Percentiles rank a stretch among this genome's conserved stretches.
phyloP scores from a whole-genome alignment of 2,888 invertebrate genomes.

The Rosalia funebris region DNA sequence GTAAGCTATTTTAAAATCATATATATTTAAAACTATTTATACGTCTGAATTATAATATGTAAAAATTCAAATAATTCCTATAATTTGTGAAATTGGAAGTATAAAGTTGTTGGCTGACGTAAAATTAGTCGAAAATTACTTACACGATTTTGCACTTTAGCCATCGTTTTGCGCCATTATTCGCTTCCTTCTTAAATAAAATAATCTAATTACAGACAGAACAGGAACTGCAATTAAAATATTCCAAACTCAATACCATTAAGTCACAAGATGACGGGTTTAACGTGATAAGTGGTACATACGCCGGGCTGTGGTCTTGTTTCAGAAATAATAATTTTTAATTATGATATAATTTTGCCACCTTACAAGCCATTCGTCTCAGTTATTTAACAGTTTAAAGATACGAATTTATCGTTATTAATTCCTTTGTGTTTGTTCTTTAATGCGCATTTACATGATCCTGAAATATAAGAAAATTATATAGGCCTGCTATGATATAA shows the following conservation, averaged over 20 bases:
- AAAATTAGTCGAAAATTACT: too few relatives aligned
- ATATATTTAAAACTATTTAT: too few relatives aligned
- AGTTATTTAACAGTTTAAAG: slow-evolving; percentile 42
- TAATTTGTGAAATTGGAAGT: too few relatives aligned
- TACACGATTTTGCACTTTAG: not conserved
- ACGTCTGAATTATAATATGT: too few relatives aligned
- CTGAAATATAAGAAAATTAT: slow-evolving; percentile 42
- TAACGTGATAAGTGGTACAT: not conserved
- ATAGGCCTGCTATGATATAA: slow-evolving; percentile 36
- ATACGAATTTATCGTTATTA: slow-evolving; percentile 36
- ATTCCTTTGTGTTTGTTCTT: slow-evolving; percentile 42
- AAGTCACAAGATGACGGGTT: not conserved
- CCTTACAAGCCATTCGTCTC: slow-evolving; percentile 39
- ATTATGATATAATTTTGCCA: slow-evolving; percentile 31
- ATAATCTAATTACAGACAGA: not conserved
- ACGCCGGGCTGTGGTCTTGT: not conserved
- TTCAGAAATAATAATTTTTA: slow-evolving; percentile 25
- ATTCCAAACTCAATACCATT: not conserved
- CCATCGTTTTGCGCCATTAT: too few relatives aligned
- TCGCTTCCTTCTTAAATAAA: not conserved
- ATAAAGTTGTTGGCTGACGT: too few relatives aligned
- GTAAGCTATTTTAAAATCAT: too few relatives aligned
- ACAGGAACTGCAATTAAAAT: not conserved
- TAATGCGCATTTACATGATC: slow-evolving; percentile 43
- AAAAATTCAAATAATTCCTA: too few relatives aligned